These are phyloP conservation scores for Catostylus mosaicus DNA, from an alignment of 30 jellyfish, hydroid and myxozoan genomes.

Conservation along the genomic window DNA sequence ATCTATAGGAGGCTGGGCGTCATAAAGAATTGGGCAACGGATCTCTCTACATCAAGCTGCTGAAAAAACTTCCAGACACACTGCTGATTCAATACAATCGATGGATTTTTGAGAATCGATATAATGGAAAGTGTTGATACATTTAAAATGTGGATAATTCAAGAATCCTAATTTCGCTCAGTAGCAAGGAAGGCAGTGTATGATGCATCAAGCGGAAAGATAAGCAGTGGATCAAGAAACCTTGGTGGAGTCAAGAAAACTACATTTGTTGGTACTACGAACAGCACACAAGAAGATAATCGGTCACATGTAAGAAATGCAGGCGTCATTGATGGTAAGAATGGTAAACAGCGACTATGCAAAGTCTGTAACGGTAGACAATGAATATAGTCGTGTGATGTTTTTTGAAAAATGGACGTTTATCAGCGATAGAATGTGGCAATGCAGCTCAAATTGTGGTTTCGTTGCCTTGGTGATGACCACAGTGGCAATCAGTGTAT, in stretches of 20 bases:
- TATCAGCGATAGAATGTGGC: constrained; percentile 50
- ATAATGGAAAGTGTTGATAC: constrained; percentile 47
- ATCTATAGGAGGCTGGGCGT: constrained; percentile 58
- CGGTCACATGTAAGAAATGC: constrained; percentile 4
- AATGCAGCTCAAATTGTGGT: constrained; percentile 36
- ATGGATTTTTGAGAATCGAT: constrained; percentile 65
- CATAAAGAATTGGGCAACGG: constrained; percentile 76
- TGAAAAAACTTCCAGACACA: constrained; percentile 71
- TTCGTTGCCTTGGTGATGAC: constrained; percentile 43
- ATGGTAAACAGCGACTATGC: constrained; percentile 49
- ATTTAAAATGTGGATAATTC: background rate
- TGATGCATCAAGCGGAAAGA: constrained; percentile 23
- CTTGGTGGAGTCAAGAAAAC: constrained; percentile 21
- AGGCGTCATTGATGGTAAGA: constrained; percentile 15
- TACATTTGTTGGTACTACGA: constrained; percentile 1
- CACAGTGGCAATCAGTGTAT: constrained; percentile 43
- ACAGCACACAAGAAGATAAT: background rate
- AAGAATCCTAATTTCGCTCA: constrained; percentile 41
- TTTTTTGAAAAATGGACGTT: constrained; percentile 9
- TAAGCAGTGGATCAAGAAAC: constrained; percentile 6
- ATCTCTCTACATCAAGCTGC: constrained; percentile 65
- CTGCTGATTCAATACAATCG: constrained; percentile 72
- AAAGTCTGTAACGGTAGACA: constrained; percentile 13
- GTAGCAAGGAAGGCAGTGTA: constrained; percentile 34
- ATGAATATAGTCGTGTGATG: constrained; percentile 22